phyloP scores from a whole-genome alignment of 2,797 vertebrate species.

The Artibeus lituratus region DNA sequence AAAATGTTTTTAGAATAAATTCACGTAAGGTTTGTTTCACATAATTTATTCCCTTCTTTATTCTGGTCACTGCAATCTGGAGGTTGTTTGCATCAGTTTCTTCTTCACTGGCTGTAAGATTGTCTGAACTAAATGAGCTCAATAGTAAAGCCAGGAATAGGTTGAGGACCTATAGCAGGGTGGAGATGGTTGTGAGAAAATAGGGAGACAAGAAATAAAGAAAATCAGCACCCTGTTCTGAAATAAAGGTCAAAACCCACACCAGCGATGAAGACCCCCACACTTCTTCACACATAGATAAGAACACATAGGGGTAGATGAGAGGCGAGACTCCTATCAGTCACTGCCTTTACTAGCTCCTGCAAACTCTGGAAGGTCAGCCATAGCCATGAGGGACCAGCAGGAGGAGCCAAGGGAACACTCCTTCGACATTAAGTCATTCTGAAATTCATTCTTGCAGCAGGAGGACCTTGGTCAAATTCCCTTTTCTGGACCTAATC shows the following conservation, averaged over 20 bases:
- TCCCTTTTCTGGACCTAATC: not conserved
- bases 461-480: not conserved
- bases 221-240: not conserved
- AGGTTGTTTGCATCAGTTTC: conserved; percentile 94
- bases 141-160: conserved; percentile 96
- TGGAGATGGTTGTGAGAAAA: not conserved
- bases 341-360: not conserved
- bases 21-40: conserved; percentile 83
- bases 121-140: conserved; percentile 98
- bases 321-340: rapidly evolving
- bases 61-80: conserved; percentile 91
- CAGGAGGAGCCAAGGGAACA: not conserved
- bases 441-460: not conserved
- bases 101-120: conserved; percentile 88
- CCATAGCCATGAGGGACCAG: not conserved
- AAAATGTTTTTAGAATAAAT: conserved; percentile 83
- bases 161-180: conserved; percentile 90
- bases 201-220: not conserved
- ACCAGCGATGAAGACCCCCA: not conserved
- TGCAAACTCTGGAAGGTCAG: not conserved
- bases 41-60: conserved; percentile 87
- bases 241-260: not conserved
- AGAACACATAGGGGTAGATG: not conserved
- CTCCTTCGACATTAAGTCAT: not conserved
- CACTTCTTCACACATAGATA: not conserved